A percentile compares a stretch with the other conserved stretches of the same genome.
Conservation (phyloP, 2,113 vertebrate genomes). For the Tylochromis polylepis region DNA sequence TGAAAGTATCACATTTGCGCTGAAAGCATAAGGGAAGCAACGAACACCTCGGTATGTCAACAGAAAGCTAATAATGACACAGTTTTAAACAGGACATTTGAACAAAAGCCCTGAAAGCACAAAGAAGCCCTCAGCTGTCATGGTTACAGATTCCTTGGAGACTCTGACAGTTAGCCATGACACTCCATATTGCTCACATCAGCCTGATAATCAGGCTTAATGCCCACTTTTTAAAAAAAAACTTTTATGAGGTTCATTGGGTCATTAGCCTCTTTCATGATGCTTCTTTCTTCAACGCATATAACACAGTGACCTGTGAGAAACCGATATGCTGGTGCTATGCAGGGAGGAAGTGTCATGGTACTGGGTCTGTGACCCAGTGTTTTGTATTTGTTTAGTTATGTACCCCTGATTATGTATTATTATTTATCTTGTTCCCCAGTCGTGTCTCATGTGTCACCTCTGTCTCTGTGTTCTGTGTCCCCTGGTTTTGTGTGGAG, state of each 20-base stretch:
- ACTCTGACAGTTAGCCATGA: not conserved
- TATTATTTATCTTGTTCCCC: no score
- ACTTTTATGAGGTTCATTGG: not conserved
- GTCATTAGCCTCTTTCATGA: not conserved
- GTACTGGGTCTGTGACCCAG: no score
- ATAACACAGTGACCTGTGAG: not conserved
- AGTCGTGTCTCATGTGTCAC: no score
- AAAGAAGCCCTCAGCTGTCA: constrained; percentile 7
- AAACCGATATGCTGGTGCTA: not conserved
- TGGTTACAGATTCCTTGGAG: constrained; percentile 14
- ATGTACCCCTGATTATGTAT: no score
- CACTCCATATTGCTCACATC: not conserved
- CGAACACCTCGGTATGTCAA: not conserved
- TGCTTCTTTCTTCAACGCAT: not conserved
- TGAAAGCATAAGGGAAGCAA: not conserved
- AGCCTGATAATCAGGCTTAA: not conserved
- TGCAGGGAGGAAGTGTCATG: not conserved
- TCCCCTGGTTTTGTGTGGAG: no score
- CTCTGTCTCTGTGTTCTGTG: no score
- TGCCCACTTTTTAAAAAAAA: not conserved
- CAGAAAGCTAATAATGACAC: not conserved
- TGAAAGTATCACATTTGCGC: not conserved
- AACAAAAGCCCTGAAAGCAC: not conserved
- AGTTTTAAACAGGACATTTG: not conserved
- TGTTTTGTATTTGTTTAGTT: no score